Evolutionary conservation across 2,113 vertebrate genomes (phyloP).

Genomic region (Ailuropoda melanoleuca): DNA sequence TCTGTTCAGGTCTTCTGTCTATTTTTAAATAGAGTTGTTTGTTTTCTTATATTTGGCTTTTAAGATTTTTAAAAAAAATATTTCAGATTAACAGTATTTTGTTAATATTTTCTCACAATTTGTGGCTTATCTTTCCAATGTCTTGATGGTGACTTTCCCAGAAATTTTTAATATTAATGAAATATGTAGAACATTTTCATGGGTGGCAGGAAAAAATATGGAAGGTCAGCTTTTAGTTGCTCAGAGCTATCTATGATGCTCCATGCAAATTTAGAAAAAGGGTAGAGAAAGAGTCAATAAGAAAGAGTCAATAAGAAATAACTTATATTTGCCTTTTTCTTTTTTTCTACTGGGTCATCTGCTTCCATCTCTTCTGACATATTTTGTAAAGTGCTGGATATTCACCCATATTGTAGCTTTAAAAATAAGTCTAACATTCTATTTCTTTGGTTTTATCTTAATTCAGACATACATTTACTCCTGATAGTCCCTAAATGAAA

Average conservation of each 20-base stretch:
- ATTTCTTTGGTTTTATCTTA: not conserved
- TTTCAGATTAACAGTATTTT: not conserved
- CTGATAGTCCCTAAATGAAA: not conserved
- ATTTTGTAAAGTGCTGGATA: not conserved
- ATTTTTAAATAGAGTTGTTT: not conserved
- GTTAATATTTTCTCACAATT: not conserved
- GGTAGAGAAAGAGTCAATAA: not conserved
- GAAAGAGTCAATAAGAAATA: not conserved
- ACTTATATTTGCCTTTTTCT: not conserved
- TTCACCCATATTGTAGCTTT: not conserved
- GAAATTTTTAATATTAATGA: not conserved
- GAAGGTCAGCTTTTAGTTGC: not conserved
- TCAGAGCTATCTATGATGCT: not conserved
- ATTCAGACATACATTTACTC: not conserved
- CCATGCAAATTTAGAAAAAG: not conserved
- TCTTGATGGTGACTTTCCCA: not conserved
- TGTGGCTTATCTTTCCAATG: not conserved
- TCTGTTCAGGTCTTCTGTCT: not conserved
- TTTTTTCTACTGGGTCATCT: not conserved
- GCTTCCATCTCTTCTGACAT: not conserved
- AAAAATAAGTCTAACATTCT: not conserved
- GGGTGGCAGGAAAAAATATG: not conserved
- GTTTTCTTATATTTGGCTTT: not conserved
- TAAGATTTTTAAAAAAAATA: not conserved
- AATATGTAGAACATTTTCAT: not conserved